phyloP scores from a whole-genome alignment of 2,113 vertebrate genomes.

The Chionodraco myersi region DNA sequence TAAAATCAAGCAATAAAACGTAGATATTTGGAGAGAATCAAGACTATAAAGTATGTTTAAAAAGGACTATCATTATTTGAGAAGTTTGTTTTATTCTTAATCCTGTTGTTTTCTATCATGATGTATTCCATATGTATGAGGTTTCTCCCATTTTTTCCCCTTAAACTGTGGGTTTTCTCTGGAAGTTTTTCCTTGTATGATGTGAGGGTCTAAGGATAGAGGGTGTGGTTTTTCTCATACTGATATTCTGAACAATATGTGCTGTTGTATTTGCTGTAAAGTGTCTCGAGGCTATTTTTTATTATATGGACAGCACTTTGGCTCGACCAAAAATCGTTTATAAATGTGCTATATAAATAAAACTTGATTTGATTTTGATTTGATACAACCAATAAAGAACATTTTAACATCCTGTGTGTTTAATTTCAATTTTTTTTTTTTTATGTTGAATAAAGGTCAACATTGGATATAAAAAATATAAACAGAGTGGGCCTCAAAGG shows the following conservation, averaged over 20 bases:
- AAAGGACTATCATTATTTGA: neutral
- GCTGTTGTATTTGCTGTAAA: no score
- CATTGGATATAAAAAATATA: neutral
- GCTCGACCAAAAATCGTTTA: no score
- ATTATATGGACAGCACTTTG: no score
- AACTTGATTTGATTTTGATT: no score
- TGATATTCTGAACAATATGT: no score
- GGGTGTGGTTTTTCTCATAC: no score
- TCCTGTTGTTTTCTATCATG: neutral
- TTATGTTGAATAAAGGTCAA: constrained; percentile 15
- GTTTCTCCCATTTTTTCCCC: no score
- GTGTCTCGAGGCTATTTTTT: no score
- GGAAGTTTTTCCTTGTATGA: no score
- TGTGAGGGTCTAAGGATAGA: no score
- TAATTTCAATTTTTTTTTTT: constrained; percentile 9
- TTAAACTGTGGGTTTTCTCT: no score
- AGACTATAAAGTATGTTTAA: neutral
- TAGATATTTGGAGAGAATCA: neutral
- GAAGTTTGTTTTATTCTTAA: neutral
- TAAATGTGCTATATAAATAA: no score
- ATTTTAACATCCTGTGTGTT: constrained; percentile 45
- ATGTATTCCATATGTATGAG: constrained; percentile 1
- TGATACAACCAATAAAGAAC: constrained; percentile 59
- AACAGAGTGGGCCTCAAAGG: neutral
- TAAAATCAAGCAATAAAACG: neutral